Percentiles rank a stretch among this genome's conserved stretches.
Conservation (phyloP, 2,888 invertebrate species). For the Apotomis betuletana region DNA sequence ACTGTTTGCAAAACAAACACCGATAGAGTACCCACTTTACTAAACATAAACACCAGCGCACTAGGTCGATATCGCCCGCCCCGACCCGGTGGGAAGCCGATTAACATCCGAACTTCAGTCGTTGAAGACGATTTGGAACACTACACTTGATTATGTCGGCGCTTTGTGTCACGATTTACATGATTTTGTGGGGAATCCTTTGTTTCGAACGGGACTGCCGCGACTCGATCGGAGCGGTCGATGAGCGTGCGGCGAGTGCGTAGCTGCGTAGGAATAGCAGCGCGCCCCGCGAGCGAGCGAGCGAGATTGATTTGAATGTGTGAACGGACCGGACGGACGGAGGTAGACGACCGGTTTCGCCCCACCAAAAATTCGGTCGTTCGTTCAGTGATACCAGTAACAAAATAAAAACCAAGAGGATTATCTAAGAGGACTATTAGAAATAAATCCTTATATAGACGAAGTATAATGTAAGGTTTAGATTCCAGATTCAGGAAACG, state of each 20-base stretch:
- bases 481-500: too few species aligned
- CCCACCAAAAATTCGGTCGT: constrained; percentile 28
- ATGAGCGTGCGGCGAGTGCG: constrained; percentile 49
- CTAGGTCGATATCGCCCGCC: constrained; percentile 54
- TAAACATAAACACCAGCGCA: constrained; percentile 72
- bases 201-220: constrained; percentile 50
- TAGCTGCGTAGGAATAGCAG: constrained; percentile 34
- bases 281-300: constrained; percentile 30
- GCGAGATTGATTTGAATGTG: constrained; percentile 42
- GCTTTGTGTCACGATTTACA: constrained; percentile 66
- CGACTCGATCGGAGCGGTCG: constrained; percentile 50
- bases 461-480: too few species aligned
- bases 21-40: constrained; percentile 63
- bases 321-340: background rate
- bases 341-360: constrained; percentile 38
- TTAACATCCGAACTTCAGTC: constrained; percentile 44
- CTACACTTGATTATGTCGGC: constrained; percentile 46
- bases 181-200: constrained; percentile 56
- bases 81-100: constrained; percentile 16
- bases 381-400: constrained; percentile 37
- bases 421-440: too few species aligned
- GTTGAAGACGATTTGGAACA: constrained; percentile 29
- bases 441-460: too few species aligned
- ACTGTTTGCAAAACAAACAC: constrained; percentile 78
- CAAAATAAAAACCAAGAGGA: background rate